Evolutionary conservation across 2,113 vertebrate species (phyloP).

Genomic region (Tamias sibiricus): DNA sequence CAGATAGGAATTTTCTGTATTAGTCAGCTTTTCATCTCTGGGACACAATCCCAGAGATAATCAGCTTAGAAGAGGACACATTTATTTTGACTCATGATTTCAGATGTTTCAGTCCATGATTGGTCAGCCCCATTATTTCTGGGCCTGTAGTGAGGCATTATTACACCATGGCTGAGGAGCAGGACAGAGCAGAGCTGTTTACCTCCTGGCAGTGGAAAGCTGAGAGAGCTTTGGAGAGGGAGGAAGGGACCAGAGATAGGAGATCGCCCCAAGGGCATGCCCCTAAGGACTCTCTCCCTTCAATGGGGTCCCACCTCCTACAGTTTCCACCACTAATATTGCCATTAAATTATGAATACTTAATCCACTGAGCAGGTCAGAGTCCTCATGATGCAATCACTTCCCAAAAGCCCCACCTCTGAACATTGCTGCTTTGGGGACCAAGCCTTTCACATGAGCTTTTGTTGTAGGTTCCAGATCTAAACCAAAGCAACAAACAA

Average conservation of each 20-base stretch:
- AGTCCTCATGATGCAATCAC: neutral
- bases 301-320: neutral
- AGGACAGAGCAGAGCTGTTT: neutral
- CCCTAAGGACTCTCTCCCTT: neutral
- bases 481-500: neutral
- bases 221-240: neutral
- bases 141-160: neutral
- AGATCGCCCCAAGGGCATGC: neutral
- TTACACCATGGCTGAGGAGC: neutral
- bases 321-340: neutral
- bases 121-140: neutral
- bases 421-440: neutral
- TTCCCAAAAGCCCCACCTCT: neutral
- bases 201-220: neutral
- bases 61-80: neutral
- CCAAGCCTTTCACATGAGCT: neutral
- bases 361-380: neutral
- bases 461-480: neutral
- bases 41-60: neutral
- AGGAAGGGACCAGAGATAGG: neutral
- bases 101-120: neutral
- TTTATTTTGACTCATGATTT: neutral
- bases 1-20: neutral
- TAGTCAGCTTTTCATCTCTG: neutral
- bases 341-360: neutral